Evolutionary conservation across 2,113 vertebrate genomes (phyloP).

Genomic region (Eonycteris spelaea): DNA sequence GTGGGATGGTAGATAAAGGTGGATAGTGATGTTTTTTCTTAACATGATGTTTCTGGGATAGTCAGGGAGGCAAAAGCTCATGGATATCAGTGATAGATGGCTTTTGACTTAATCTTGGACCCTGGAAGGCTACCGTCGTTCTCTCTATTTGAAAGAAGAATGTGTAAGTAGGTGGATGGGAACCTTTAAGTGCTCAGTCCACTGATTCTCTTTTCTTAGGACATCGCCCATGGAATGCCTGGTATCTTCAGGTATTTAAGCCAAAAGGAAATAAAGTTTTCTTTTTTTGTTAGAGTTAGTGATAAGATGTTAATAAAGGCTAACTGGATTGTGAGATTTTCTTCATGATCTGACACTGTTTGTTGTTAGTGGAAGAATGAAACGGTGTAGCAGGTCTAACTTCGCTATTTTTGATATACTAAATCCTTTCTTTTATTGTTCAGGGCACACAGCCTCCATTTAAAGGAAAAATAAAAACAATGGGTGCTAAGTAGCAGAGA

Average conservation of each 20-base stretch:
- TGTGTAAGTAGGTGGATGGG: background rate
- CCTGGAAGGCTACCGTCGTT: background rate
- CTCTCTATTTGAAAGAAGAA: background rate
- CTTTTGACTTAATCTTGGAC: background rate
- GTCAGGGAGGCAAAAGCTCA: background rate
- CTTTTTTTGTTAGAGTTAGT: background rate
- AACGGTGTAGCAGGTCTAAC: background rate
- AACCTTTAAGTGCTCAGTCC: background rate
- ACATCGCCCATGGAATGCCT: background rate
- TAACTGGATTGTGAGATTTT: background rate
- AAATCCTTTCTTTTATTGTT: background rate
- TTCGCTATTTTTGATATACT: background rate
- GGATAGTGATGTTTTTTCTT: background rate
- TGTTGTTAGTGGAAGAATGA: background rate
- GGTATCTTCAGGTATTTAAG: background rate
- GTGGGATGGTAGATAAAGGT: no score
- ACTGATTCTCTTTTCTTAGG: background rate
- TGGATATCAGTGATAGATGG: background rate
- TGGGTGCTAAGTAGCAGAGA: background rate
- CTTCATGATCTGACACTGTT: background rate
- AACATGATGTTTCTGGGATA: background rate
- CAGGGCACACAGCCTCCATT: background rate
- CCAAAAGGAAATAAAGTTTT: background rate
- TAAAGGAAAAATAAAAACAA: background rate
- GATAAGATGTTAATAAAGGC: background rate